A percentile compares a stretch with the other conserved stretches of the same genome.
Evolutionary conservation across 2,113 vertebrate genomes (phyloP).

Genomic region (Sciurus niger): DNA sequence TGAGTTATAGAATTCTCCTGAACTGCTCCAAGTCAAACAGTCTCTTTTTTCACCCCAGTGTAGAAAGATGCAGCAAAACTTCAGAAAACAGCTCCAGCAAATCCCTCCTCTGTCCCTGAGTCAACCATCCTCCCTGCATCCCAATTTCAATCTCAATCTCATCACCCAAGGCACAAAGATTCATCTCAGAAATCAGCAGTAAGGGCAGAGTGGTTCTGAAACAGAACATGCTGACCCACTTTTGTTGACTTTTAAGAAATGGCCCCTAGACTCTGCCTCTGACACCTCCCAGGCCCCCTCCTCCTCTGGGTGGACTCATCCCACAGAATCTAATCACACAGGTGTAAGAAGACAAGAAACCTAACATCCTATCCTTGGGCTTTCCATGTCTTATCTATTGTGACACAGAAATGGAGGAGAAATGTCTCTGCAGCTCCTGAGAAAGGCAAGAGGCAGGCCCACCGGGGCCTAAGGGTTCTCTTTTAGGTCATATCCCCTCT

Average conservation of each 20-base stretch:
- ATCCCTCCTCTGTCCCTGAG: neutral
- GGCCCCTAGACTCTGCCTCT: neutral
- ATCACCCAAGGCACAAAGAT: neutral
- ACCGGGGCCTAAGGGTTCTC: neutral
- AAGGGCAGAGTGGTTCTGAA: neutral
- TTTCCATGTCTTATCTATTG: neutral
- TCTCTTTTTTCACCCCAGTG: neutral
- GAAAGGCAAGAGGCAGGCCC: neutral
- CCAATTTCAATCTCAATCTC: neutral
- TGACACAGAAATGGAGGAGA: neutral
- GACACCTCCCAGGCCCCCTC: neutral
- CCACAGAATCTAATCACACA: neutral
- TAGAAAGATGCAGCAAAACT: neutral
- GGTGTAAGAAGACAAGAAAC: neutral
- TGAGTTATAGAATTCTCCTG: neutral
- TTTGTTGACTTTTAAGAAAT: neutral
- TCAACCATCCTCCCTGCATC: neutral
- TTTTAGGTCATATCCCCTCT: neutral
- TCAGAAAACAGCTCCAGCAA: neutral
- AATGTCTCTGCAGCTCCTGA: neutral
- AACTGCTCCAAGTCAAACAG: neutral
- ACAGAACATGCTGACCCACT: neutral
- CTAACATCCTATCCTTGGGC: neutral
- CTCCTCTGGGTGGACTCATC: neutral
- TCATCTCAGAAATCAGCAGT: neutral